Evolutionary conservation across 2,113 vertebrate species (phyloP).

Genomic region (Labeo rohita): DNA sequence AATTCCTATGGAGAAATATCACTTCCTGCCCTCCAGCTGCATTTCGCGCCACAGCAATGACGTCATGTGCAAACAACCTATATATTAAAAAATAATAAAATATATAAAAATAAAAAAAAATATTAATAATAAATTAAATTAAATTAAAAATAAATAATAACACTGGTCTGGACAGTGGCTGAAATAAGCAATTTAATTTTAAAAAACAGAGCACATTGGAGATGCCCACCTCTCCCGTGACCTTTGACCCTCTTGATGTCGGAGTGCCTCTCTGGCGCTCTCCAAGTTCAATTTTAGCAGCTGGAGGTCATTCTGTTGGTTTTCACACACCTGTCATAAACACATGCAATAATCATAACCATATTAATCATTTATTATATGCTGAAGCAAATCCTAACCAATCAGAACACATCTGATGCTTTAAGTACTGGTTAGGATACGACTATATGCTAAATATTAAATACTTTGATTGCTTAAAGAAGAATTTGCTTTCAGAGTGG

Average conservation of each 20-base stretch:
- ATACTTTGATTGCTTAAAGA: too few relatives aligned
- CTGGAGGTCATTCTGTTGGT: conserved; percentile 84
- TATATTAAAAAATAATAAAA: too few relatives aligned
- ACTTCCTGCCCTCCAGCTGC: too few relatives aligned
- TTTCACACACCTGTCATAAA: conserved; percentile 81
- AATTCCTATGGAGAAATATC: too few relatives aligned
- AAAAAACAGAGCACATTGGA: neutral
- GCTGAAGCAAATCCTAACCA: neutral
- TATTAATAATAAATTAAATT: too few relatives aligned
- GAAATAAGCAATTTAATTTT: neutral
- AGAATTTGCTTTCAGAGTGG: too few relatives aligned
- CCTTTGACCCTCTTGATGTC: conserved; percentile 60
- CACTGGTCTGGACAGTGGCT: neutral
- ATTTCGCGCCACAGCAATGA: too few relatives aligned
- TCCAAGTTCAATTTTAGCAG: conserved; percentile 83
- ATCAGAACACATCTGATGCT: neutral
- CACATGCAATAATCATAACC: neutral
- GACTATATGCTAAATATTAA: too few relatives aligned
- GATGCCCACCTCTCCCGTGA: conserved; percentile 73
- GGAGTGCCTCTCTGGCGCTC: conserved; percentile 71
- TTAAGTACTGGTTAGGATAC: too few relatives aligned
- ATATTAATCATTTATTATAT: neutral
- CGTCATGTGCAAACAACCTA: too few relatives aligned
- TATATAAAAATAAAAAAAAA: too few relatives aligned
- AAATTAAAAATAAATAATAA: neutral